These are phyloP conservation scores for Artemisiospiza belli DNA, from an alignment of 2,113 vertebrate species.

Conservation along the genomic window DNA sequence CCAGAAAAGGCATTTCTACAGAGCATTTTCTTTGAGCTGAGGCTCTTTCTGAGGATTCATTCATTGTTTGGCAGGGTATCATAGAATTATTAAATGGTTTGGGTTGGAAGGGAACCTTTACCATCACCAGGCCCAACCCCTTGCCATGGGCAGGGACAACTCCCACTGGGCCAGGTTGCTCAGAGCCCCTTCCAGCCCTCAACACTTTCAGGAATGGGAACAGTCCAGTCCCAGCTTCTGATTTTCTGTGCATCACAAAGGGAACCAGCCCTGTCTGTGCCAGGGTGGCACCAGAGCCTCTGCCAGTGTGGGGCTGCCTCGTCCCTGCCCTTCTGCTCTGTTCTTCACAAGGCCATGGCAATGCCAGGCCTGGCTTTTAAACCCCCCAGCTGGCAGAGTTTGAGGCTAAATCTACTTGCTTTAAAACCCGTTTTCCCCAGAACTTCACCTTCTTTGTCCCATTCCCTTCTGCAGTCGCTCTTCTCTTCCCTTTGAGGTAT, in stretches of 20 bases:
- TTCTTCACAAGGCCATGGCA: background rate
- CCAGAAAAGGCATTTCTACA: background rate
- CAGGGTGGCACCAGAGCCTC: background rate
- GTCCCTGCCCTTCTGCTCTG: background rate
- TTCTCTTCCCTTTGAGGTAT: background rate
- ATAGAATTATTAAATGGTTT: background rate
- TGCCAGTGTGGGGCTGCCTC: rapidly evolving
- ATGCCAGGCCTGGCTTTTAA: background rate
- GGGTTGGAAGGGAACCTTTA: background rate
- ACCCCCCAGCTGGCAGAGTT: background rate
- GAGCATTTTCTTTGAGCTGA: background rate
- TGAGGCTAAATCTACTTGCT: background rate
- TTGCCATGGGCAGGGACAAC: background rate
- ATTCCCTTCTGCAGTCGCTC: background rate
- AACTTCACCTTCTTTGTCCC: background rate
- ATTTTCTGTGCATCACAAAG: background rate
- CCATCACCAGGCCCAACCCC: background rate
- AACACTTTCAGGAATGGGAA: background rate
- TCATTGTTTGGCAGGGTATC: background rate
- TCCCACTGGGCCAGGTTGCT: background rate
- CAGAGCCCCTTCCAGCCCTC: background rate
- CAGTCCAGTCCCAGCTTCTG: background rate
- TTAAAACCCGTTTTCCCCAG: background rate
- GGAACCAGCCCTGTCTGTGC: background rate
- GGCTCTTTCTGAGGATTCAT: background rate